phyloP scores from a whole-genome alignment of 1,140 invertebrate genomes.

The Brachionus angularis region DNA sequence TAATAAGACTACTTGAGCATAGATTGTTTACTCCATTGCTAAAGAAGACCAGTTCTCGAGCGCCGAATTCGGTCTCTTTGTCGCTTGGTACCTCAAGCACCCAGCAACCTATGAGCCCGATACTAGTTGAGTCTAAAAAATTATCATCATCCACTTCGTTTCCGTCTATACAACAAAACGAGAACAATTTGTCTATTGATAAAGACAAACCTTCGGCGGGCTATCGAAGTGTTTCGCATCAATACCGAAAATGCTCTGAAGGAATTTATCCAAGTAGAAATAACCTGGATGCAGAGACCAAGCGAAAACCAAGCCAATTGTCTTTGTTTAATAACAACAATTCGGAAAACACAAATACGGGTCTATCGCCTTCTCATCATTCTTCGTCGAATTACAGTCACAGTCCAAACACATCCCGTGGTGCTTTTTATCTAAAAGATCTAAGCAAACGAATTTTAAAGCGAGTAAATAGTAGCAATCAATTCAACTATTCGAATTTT shows the following conservation, averaged over 20 bases:
- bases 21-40: constrained; percentile 56
- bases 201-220: not conserved
- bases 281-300: no score
- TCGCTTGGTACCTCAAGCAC: constrained; percentile 33
- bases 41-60: constrained; percentile 30
- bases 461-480: constrained; percentile 3
- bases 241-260: constrained; percentile 26
- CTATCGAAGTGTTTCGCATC: no score
- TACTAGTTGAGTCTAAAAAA: not conserved
- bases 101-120: no score
- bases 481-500: constrained; percentile 19
- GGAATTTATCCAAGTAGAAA: not conserved
- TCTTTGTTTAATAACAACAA: constrained; percentile 4
- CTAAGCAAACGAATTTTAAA: constrained; percentile 5
- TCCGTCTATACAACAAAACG: no score
- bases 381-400: no score
- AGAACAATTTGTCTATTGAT: not conserved
- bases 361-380: no score
- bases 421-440: constrained; percentile 30
- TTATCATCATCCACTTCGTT: constrained; percentile 17
- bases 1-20: constrained; percentile 64
- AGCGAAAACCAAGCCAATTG: constrained; percentile 1
- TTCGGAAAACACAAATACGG: constrained; percentile 9
- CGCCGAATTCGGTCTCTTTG: constrained; percentile 18
- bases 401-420: no score